A percentile compares a stretch with the other conserved stretches of the same genome.
Evolutionary conservation across 2,113 vertebrate genomes (phyloP).

Genomic region (Xerus inauris): DNA sequence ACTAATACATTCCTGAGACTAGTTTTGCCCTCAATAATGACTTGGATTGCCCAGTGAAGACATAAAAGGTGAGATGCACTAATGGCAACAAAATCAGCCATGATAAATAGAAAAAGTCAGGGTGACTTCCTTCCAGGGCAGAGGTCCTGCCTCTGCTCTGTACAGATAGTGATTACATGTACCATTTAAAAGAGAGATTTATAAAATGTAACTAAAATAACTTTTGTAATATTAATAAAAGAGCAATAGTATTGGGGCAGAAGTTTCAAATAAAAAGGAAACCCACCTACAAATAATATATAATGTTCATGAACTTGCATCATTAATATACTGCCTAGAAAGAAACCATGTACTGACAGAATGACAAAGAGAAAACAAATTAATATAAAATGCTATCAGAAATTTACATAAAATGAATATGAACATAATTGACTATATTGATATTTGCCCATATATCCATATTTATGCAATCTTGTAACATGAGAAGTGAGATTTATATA

Average conservation of each 20-base stretch:
- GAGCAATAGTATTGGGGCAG: background rate
- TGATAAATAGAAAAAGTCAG: background rate
- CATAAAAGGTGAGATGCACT: background rate
- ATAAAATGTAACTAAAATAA: conserved; percentile 16
- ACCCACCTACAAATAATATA: background rate
- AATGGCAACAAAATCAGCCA: background rate
- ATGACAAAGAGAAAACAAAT: background rate
- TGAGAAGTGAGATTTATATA: background rate
- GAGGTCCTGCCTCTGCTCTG: background rate
- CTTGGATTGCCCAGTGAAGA: background rate
- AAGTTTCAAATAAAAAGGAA: background rate
- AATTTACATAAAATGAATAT: background rate
- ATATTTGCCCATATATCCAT: background rate
- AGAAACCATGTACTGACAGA: background rate
- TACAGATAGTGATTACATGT: background rate
- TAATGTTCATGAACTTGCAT: background rate
- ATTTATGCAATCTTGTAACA: background rate
- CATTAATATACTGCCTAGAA: background rate
- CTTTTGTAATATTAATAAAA: background rate
- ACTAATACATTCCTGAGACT: background rate
- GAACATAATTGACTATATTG: background rate
- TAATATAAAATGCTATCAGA: background rate
- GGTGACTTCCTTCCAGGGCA: background rate
- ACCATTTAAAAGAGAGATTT: background rate
- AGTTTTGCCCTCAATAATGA: conserved; percentile 32